Conservation (phyloP, 2,888 invertebrate genomes). For the Elegia similella region DNA sequence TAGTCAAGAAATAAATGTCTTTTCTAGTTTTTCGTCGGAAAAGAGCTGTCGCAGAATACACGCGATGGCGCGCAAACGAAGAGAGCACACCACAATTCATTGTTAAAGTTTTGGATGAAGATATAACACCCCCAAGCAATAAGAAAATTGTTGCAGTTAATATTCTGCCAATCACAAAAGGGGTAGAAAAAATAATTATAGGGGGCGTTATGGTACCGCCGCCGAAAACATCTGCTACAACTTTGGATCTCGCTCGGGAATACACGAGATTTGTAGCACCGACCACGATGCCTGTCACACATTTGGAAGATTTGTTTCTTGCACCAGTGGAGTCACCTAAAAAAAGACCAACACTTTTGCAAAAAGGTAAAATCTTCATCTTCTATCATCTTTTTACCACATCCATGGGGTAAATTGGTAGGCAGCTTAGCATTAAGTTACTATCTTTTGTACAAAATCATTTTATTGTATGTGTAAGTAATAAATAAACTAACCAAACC, state of each 20-base stretch:
- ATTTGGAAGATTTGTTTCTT: conserved; percentile 27
- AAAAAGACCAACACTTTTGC: conserved; percentile 30
- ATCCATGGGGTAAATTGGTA: too few species aligned
- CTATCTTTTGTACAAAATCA: too few species aligned
- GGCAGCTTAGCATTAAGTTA: too few species aligned
- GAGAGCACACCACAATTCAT: conserved; percentile 62
- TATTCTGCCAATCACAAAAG: conserved; percentile 48
- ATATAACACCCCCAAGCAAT: conserved; percentile 41
- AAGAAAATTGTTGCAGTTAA: conserved; percentile 59
- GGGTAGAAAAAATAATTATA: conserved; percentile 57
- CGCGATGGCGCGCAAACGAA: conserved; percentile 59
- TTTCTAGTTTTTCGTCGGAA: conserved; percentile 54
- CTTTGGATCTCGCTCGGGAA: conserved; percentile 38
- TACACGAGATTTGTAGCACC: conserved; percentile 64
- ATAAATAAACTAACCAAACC: too few species aligned
- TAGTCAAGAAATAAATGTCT: background rate
- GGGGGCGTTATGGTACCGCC: conserved; percentile 56
- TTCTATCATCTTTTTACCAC: too few species aligned
- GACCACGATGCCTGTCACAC: conserved; percentile 36
- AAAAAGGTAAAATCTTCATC: conserved; percentile 26
- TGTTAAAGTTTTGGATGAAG: conserved; percentile 73
- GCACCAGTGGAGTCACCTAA: conserved; percentile 26
- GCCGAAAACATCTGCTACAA: conserved; percentile 26
- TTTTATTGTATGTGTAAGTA: too few species aligned
- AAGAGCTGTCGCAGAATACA: conserved; percentile 60